phyloP scores from a whole-genome alignment of 30 jellyfish, hydroid and myxozoan genomes.

The Pseudorhiza aurosa region DNA sequence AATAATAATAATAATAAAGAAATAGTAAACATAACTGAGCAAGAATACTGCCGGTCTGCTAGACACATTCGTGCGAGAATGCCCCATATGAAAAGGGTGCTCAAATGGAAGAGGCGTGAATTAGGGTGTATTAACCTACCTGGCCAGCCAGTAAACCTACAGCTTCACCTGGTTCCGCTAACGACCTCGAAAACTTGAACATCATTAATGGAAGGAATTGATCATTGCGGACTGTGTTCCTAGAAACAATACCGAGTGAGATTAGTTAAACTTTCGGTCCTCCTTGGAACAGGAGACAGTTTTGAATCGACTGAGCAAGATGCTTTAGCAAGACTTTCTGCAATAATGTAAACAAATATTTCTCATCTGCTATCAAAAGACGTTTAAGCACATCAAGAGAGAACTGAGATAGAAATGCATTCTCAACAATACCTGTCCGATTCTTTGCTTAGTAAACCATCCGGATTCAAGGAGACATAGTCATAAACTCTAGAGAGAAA shows the following conservation, averaged over 20 bases:
- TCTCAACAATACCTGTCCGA: slow-evolving; percentile 4
- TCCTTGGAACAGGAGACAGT: too few species aligned
- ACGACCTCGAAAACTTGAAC: slow-evolving; percentile 80
- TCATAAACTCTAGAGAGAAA: slow-evolving; percentile 35
- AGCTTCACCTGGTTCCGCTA: slow-evolving; percentile 98
- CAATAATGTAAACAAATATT: too few species aligned
- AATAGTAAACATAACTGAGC: neutral
- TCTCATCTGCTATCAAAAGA: too few species aligned
- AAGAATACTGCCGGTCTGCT: neutral
- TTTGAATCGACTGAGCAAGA: too few species aligned
- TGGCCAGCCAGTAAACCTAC: slow-evolving; percentile 99
- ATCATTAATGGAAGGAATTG: slow-evolving; percentile 72
- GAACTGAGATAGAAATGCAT: too few species aligned
- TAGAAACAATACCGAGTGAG: too few species aligned
- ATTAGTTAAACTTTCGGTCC: too few species aligned
- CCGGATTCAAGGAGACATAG: slow-evolving; percentile 25
- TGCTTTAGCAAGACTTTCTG: too few species aligned
- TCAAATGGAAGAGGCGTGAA: too few species aligned
- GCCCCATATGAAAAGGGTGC: neutral
- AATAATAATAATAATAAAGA: neutral
- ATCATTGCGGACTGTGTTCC: slow-evolving; percentile 36
- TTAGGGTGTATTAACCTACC: slow-evolving; percentile 66
- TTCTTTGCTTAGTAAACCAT: slow-evolving; percentile 19
- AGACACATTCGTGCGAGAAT: neutral
- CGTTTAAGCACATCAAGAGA: too few species aligned